These are phyloP conservation scores for Oryzaephilus surinamensis DNA, from an alignment of 1,140 invertebrate species.

Conservation along the genomic window DNA sequence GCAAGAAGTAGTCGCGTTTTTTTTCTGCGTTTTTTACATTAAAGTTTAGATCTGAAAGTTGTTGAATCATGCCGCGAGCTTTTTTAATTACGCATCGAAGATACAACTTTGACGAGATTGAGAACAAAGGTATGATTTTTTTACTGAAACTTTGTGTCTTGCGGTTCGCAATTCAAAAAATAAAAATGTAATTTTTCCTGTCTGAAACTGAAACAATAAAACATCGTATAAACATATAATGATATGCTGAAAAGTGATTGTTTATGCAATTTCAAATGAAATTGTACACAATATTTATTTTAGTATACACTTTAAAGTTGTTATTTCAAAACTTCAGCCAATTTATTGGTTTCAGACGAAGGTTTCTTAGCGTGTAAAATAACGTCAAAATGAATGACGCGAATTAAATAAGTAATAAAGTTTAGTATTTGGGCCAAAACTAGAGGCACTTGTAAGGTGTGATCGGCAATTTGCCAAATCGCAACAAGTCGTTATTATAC, in stretches of 20 bases:
- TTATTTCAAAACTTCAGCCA: not conserved
- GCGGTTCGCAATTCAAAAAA: not conserved
- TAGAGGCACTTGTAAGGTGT: constrained; percentile 24
- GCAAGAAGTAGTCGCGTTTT: too few relatives aligned
- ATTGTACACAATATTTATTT: too few relatives aligned
- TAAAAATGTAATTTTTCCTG: not conserved
- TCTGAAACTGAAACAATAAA: too few relatives aligned
- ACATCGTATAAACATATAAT: too few relatives aligned
- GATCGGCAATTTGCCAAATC: constrained; percentile 27
- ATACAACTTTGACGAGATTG: constrained; percentile 34
- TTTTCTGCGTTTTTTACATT: too few relatives aligned
- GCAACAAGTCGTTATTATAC: constrained; percentile 25
- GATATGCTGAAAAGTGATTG: too few relatives aligned
- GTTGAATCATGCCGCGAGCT: constrained; percentile 45
- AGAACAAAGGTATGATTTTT: constrained; percentile 19
- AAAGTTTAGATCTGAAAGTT: too few relatives aligned
- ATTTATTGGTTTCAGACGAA: not conserved
- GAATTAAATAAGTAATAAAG: constrained; percentile 6
- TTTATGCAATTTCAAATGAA: too few relatives aligned
- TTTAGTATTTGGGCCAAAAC: constrained; percentile 14
- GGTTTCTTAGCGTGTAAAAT: not conserved
- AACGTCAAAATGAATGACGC: constrained; percentile 1
- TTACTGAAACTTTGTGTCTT: not conserved
- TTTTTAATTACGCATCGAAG: constrained; percentile 42
- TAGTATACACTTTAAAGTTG: too few relatives aligned